Evolutionary conservation across 2,797 vertebrate species (phyloP), one percentile per base, ranked within the genome.

Genomic region (Eulemur albifrons): DNA sequence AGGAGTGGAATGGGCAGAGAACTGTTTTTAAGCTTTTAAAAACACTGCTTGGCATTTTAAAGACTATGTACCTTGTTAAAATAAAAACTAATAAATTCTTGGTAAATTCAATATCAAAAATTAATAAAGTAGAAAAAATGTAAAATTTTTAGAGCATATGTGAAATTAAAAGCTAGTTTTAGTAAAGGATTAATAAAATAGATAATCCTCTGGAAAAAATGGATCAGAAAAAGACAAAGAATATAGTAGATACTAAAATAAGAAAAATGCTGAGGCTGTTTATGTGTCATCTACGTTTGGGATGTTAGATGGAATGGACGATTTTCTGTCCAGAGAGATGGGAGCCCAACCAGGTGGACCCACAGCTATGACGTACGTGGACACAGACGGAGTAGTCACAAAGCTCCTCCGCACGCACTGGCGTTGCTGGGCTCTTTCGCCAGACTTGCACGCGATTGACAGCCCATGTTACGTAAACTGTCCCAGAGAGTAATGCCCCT

Each of bases 321-420:
- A 7, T 43, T 43, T 15, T 15, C 59, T 10, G 10, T 32, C 12
- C 13, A 27, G 67, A 35, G 32, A 67, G 59, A 2, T 0, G 7
- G 32, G 59, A 14, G 25, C 11, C 2, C 18, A n/a, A 17, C 1
- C 13, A 17, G 23, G 21, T 17, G 18, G 40, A 32, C 40, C 15
- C 15, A 0, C 9, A 30, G 14, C 38, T 63, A 5, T 10, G 7
- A 3, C 15, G 6, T 5, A 4, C 7, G 25, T 17, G 9, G 69
- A 14, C 45, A 30, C 15, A 5, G 69, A 18, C 45, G 30, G 11
- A 3, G 69, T 12, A 2, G 13, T 84, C 30, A 48, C 11, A 15
- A 45, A 2, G 17, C 2, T 11, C 1, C 9, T 25, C n/a, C 18
- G 7, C 32, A 3, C 38, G n/a, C 23, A 23, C 20, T n/a, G 43